Evolutionary conservation across 2,113 vertebrate species (phyloP).

Genomic region (Pyxicephalus adspersus): DNA sequence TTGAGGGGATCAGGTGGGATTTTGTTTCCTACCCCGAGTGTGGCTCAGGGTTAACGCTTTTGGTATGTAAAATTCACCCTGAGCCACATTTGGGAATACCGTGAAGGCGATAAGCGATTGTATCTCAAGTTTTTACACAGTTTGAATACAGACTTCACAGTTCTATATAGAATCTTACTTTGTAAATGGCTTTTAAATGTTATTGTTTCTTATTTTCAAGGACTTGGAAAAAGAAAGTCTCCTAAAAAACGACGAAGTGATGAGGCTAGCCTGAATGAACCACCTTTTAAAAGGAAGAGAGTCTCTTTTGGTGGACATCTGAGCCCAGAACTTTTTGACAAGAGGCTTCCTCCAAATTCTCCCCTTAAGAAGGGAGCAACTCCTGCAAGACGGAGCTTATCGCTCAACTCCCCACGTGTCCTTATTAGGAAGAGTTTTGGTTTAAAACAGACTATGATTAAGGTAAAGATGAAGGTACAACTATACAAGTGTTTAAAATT

Average conservation of each 20-base stretch:
- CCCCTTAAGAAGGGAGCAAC: conserved; percentile 79
- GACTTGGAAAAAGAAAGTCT: conserved; percentile 47
- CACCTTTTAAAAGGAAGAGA: conserved; percentile 75
- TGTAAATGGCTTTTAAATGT: neutral
- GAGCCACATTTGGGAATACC: too few relatives aligned
- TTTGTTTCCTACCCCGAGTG: too few relatives aligned
- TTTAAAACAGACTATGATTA: conserved; percentile 45
- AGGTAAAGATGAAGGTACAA: conserved; percentile 65
- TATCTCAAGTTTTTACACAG: too few relatives aligned
- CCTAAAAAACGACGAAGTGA: conserved; percentile 72
- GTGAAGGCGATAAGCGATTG: too few relatives aligned
- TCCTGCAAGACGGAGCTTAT: conserved; percentile 73
- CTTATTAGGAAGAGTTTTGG: conserved; percentile 76
- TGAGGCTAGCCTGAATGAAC: conserved; percentile 37
- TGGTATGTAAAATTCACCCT: too few relatives aligned
- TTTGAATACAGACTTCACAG: too few relatives aligned
- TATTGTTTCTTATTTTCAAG: conserved; percentile 15
- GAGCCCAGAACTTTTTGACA: conserved; percentile 88
- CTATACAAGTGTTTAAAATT: neutral
- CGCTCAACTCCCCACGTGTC: conserved; percentile 62
- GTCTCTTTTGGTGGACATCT: conserved; percentile 86
- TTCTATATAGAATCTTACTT: too few relatives aligned
- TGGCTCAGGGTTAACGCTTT: too few relatives aligned
- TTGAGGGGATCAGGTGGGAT: too few relatives aligned
- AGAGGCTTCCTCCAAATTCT: conserved; percentile 83